Evolutionary conservation across 2,113 vertebrate genomes (phyloP).

Genomic region (Petrocephalus zakoni): DNA sequence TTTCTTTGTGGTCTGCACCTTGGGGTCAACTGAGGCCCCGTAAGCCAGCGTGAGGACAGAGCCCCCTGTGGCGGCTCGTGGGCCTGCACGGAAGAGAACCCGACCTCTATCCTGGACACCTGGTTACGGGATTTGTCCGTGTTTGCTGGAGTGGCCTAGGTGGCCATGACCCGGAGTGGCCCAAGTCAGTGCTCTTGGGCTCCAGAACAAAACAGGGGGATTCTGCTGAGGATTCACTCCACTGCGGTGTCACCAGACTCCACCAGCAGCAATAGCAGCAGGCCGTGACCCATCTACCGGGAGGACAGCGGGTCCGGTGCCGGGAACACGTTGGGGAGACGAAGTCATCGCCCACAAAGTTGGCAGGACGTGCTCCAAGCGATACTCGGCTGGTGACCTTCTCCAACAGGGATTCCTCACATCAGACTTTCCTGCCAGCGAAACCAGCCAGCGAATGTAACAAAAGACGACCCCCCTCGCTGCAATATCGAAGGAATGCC

Average conservation of each 20-base stretch:
- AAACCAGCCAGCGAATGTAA: not conserved
- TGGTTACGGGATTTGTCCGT: not conserved
- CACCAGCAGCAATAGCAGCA: not conserved
- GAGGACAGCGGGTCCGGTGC: not conserved
- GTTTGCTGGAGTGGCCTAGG: not conserved
- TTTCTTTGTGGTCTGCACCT: constrained; percentile 1
- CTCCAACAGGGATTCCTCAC: not conserved
- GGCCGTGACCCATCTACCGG: not conserved
- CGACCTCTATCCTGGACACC: not conserved
- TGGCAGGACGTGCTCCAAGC: not conserved
- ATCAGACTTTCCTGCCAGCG: not conserved
- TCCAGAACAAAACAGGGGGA: not conserved
- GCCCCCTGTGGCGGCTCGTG: not conserved
- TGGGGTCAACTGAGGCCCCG: no score
- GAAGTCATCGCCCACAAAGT: not conserved
- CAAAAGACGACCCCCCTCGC: not conserved
- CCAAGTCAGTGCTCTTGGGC: not conserved
- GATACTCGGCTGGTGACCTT: not conserved
- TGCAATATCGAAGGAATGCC: not conserved
- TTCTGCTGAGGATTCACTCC: not conserved
- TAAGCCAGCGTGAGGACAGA: not conserved
- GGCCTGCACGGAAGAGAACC: not conserved
- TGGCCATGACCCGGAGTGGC: not conserved
- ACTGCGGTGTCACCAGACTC: not conserved
- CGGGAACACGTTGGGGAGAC: not conserved